Percentiles rank a stretch among this genome's conserved stretches.
Evolutionary conservation across 1,140 invertebrate genomes (phyloP).

Genomic region (Orchestia grillus): DNA sequence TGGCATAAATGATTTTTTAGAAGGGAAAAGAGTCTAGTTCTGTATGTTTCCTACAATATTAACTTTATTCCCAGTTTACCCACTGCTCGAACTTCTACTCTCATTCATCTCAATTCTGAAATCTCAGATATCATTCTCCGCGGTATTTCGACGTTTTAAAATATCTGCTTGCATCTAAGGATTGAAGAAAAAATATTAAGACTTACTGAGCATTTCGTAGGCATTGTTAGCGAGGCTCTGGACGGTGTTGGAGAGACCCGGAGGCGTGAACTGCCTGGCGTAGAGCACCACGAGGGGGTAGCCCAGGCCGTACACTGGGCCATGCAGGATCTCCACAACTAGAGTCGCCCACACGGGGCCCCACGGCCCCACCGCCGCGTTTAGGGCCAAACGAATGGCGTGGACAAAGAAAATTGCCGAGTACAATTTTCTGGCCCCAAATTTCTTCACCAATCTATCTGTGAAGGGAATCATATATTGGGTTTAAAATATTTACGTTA

Average conservation of each 20-base stretch:
- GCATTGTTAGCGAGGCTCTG: constrained; percentile 86
- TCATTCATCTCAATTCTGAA: no score
- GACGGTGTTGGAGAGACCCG: constrained; percentile 78
- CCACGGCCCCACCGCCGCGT: background rate
- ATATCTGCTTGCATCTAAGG: no score
- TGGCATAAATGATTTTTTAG: no score
- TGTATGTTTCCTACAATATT: no score
- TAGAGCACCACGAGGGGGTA: constrained; percentile 85
- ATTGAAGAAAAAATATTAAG: no score
- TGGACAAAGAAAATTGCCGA: background rate
- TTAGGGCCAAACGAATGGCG: background rate
- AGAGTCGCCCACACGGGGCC: constrained; percentile 59
- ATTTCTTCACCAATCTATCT: constrained; percentile 57
- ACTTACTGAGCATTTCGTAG: constrained; percentile 82
- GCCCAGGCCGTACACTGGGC: constrained; percentile 83
- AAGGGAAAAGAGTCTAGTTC: no score
- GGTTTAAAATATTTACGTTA: background rate
- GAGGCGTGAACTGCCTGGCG: constrained; percentile 80
- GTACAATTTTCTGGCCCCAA: constrained; percentile 32
- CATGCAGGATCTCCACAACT: constrained; percentile 69
- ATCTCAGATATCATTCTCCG: no score
- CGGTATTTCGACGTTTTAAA: no score
- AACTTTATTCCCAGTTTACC: no score
- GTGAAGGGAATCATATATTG: background rate
- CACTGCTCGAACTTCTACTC: no score